Base-by-base conservation (phyloP, 1,140 invertebrate genomes). In the Aricia agestis region DNA sequence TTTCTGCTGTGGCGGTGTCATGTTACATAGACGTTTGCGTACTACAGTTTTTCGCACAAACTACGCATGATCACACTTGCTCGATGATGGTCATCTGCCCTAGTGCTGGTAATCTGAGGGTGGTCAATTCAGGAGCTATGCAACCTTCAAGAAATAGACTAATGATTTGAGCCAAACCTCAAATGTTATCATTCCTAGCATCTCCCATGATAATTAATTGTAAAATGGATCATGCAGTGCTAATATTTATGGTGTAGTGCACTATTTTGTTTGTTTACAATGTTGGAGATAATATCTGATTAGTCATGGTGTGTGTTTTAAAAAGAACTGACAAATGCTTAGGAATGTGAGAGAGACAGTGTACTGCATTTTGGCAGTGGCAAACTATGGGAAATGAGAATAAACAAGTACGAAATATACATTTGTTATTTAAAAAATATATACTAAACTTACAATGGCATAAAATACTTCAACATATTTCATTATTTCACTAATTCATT, bases 1-100 rank as follows among this genome's bases (percentile, higher is more conserved):
- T 79, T 78, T 78, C 70, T 76, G 45, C 25, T 57, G 18, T 57
- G 6, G 58, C 73, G 75, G 76, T 81, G 76, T 83, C 82, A 74
- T 75, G 75, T 83, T 83, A 78, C 82, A 78, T 68, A 52, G 11
- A 63, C 58, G 41, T 69, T 68, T 70, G 15, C 32, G 67, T 68
- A 67, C 68, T 67, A 52, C 25, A 11, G 15, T 18, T 68, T 69
- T 72, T 45, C 65, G 69, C 25, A 25, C 57, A 67, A 71, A 75
- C 58, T 67, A 69, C 74, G 74, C 71, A 58, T 42, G 45, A 58
- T 68, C 45, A 59, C 59, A 41, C 61, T 70, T 52, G 36, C 1
- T 19, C 3, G 18, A 0, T 1, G 59, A 7, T 63, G 10, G 11
- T 19, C 18, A 7, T 59, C n/a, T 15, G 18, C 10, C 59, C 10